These are phyloP conservation scores for Platysteira castanea DNA, from an alignment of 2,113 vertebrate species.

Conservation along the genomic window DNA sequence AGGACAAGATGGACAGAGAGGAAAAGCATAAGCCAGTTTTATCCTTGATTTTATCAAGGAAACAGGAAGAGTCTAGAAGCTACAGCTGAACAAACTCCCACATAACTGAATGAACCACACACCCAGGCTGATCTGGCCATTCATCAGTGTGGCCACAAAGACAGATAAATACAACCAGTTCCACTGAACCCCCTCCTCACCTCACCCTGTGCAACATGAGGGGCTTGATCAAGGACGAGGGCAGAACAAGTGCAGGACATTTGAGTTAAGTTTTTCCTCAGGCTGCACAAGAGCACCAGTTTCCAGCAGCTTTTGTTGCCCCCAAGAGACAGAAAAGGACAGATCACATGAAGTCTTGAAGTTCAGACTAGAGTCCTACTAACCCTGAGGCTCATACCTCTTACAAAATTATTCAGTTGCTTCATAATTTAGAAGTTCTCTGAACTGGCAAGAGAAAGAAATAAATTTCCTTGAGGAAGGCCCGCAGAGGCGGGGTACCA, in stretches of 20 bases:
- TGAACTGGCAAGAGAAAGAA: neutral
- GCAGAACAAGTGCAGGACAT: neutral
- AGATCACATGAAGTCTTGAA: neutral
- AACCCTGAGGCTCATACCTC: neutral
- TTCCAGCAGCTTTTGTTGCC: neutral
- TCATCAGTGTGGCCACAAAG: fast-evolving
- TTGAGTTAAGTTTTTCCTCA: neutral
- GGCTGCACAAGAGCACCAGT: neutral
- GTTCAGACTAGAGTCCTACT: neutral
- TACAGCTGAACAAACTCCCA: neutral
- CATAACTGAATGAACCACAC: neutral
- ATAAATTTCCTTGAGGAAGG: neutral
- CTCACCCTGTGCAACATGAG: neutral
- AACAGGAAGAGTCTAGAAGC: neutral
- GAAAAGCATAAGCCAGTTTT: neutral
- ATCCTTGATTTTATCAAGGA: neutral
- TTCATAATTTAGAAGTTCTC: neutral
- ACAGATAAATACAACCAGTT: neutral
- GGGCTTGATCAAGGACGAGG: neutral
- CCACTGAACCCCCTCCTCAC: neutral
- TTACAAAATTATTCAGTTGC: neutral
- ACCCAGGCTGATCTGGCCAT: neutral
- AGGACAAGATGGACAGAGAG: neutral
- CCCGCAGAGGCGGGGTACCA: fast-evolving
- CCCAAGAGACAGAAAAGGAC: neutral